Evolutionary conservation across 2,888 invertebrate species (phyloP), one percentile per base, ranked within the genome.

Genomic region (Phalangium opilio): DNA sequence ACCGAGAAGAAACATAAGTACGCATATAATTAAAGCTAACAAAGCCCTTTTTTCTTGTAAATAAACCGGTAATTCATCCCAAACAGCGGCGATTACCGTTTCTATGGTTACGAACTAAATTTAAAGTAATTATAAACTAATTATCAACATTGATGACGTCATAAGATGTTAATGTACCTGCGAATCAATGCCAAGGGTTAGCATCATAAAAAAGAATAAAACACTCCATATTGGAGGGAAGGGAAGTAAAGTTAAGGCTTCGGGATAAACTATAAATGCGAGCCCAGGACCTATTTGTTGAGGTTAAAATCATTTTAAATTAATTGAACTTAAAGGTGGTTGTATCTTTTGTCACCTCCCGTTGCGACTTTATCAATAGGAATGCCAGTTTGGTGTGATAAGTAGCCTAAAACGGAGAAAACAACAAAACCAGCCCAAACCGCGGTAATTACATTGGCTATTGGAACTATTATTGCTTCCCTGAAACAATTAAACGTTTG

Each of bases 331-430:
- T n/a, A n/a, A n/a, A n/a, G n/a, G n/a, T n/a, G n/a, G n/a, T n/a
- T 27, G 27, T 27, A 27, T 7, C 4, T 7, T 27, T 7, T 27
- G 27, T 11, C 11, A 36, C 36, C 36, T 36, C 36, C 36, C 14
- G 36, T 36, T 7, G 36, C 36, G 14, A 36, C 36, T 36, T 36
- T 36, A 17, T 36, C 36, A 36, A 36, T 36, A 36, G 36, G 36
- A 7, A 36, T 36, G 4, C 36, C 36, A 36, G 36, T 36, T 36
- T 36, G 36, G 17, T 36, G 36, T 7, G 36, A 36, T 15, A 36
- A 17, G 17, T 36, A 36, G 5, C 36, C 36, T 4, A 36, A 11
- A 17, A 36, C 17, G 11, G 36, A 36, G 11, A 36, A 36, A 5
- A 36, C 36, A 36, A 36, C 36, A 36, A 36, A 36, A 7, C 36